Evolutionary conservation across 2,797 vertebrate species (phyloP).

Genomic region (Anabas testudineus): DNA sequence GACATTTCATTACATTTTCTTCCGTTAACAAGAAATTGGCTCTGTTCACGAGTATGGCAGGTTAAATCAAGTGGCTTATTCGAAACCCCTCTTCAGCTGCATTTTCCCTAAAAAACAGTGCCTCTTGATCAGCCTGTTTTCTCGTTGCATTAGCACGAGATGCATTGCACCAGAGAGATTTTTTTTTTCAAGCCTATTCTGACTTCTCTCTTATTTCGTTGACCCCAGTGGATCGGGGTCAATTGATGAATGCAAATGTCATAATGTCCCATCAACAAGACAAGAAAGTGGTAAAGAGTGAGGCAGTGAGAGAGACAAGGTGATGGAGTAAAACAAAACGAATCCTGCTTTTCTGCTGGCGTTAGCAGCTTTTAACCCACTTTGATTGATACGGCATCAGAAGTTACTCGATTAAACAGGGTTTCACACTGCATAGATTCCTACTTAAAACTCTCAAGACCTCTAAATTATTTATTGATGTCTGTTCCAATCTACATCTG

Average conservation of each 20-base stretch:
- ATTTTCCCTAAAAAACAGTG: constrained; percentile 23
- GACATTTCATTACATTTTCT: constrained; percentile 65
- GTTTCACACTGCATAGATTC: constrained; percentile 90
- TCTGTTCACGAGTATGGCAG: constrained; percentile 41
- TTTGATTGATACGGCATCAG: constrained; percentile 85
- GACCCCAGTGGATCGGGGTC: constrained; percentile 58
- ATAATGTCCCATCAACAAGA: constrained; percentile 66
- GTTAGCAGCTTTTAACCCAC: constrained; percentile 79
- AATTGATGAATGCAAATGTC: constrained; percentile 82
- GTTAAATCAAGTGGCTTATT: constrained; percentile 52
- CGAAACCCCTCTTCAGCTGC: constrained; percentile 40
- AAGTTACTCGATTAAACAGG: constrained; percentile 85
- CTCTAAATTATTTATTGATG: constrained; percentile 99
- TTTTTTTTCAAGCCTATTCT: background rate
- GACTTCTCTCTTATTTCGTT: constrained; percentile 11
- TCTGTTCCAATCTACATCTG: constrained; percentile 92
- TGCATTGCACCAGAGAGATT: constrained; percentile 56
- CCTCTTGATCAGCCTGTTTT: constrained; percentile 47
- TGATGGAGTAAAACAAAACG: constrained; percentile 57
- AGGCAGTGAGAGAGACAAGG: constrained; percentile 36
- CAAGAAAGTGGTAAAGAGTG: constrained; percentile 59
- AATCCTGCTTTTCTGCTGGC: constrained; percentile 70
- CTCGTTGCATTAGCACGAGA: constrained; percentile 62
- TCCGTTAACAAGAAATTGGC: constrained; percentile 44
- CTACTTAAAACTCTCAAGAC: constrained; percentile 95